phyloP scores from a whole-genome alignment of 2,888 invertebrate genomes.

The Caenorhabditis sp. region DNA sequence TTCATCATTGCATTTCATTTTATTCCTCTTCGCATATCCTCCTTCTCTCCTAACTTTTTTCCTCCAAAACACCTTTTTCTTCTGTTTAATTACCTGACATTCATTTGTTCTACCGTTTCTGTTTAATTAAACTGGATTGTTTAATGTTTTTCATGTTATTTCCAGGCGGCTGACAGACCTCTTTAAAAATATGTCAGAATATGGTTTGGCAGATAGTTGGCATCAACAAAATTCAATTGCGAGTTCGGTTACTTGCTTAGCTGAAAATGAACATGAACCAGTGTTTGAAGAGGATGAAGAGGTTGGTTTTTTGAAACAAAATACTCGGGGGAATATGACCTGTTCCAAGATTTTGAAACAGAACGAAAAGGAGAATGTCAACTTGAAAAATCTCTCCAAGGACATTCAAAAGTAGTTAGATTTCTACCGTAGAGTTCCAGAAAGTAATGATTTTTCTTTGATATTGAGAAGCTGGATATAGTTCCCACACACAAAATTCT shows the following conservation, averaged over 20 bases:
- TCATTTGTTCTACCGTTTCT: neutral
- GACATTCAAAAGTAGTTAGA: too few relatives aligned
- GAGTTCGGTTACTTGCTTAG: slow-evolving; percentile 22
- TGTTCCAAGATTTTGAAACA: too few relatives aligned
- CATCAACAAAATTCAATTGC: neutral
- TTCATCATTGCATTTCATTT: neutral
- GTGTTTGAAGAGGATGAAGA: slow-evolving; percentile 35
- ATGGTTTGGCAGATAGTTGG: neutral
- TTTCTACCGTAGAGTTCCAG: too few relatives aligned
- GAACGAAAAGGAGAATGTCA: too few relatives aligned
- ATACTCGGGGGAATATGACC: too few relatives aligned
- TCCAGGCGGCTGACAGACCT: neutral
- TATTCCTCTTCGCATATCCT: neutral
- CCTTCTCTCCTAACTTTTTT: neutral
- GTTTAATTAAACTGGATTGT: neutral
- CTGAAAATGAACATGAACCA: slow-evolving; percentile 37
- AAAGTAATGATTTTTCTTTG: too few relatives aligned
- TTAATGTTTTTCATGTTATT: neutral
- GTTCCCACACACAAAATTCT: too few relatives aligned
- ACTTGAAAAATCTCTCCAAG: too few relatives aligned
- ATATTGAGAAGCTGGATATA: too few relatives aligned
- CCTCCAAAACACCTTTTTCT: neutral
- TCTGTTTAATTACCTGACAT: neutral
- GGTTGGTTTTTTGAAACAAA: slow-evolving; percentile 12
- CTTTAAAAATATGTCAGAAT: neutral